Evolutionary conservation across 2,113 vertebrate species (phyloP).

Genomic region (Trichomycterus rosablanca): DNA sequence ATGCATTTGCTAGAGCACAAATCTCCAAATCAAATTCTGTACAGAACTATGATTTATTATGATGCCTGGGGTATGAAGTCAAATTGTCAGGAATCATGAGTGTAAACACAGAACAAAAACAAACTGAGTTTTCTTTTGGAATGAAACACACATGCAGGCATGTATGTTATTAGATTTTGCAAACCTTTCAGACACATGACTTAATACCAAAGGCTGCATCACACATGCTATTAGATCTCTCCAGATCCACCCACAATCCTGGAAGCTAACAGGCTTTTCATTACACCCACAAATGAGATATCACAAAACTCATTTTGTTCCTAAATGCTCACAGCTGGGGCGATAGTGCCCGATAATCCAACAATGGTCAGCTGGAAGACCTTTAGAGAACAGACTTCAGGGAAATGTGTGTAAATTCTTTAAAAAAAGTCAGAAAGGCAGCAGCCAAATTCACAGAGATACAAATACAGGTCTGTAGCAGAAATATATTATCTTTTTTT

Average conservation of each 20-base stretch:
- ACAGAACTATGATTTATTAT: constrained; percentile 32
- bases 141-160: constrained; percentile 1
- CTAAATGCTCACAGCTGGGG: constrained; percentile 46
- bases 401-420: constrained; percentile 55
- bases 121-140: constrained; percentile 19
- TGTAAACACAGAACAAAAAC: constrained; percentile 19
- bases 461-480: neutral
- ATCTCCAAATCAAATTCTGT: constrained; percentile 33
- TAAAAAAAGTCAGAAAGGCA: constrained; percentile 54
- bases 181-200: constrained; percentile 10
- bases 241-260: constrained; percentile 9
- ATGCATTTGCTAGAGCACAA: constrained; percentile 16
- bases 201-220: constrained; percentile 11
- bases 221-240: constrained; percentile 2
- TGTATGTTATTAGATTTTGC: constrained; percentile 4
- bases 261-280: constrained; percentile 39
- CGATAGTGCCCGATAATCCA: constrained; percentile 45
- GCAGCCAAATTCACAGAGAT: constrained; percentile 50
- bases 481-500: neutral
- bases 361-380: constrained; percentile 56
- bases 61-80: neutral
- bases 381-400: constrained; percentile 51
- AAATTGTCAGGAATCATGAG: constrained; percentile 28
- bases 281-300: constrained; percentile 55
- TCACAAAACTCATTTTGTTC: constrained; percentile 54